Evolutionary conservation across 2,113 vertebrate genomes (phyloP).

Genomic region (Eretmochelys imbricata): DNA sequence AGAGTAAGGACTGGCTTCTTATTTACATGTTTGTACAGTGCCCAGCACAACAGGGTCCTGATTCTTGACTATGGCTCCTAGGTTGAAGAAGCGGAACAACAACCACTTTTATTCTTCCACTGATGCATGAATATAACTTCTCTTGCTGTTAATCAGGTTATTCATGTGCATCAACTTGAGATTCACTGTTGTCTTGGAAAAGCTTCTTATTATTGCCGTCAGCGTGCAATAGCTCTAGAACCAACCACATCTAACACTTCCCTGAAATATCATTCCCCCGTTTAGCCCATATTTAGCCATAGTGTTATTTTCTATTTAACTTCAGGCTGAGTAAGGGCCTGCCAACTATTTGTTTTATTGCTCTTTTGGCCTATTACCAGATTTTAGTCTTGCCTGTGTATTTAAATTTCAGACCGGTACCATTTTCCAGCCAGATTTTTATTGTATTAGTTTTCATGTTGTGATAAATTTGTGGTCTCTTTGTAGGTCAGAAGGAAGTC

Average conservation of each 20-base stretch:
- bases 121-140: background rate
- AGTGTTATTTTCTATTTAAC: background rate
- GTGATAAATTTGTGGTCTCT: background rate
- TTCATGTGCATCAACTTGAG: background rate
- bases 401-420: background rate
- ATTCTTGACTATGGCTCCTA: accelerated
- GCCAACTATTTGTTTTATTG: background rate
- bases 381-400: background rate
- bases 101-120: background rate
- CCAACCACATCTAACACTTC: background rate
- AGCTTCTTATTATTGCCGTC: background rate
- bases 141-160: background rate
- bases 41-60: background rate
- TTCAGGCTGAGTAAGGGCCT: background rate
- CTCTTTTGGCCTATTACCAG: background rate
- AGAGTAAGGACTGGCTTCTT: too few species aligned
- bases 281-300: background rate
- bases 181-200: background rate
- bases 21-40: background rate
- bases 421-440: background rate
- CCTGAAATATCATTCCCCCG: background rate
- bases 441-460: background rate
- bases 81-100: background rate
- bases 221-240: background rate
- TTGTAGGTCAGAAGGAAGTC: background rate